Conservation (phyloP, 2,888 invertebrate genomes). For the Mythimna loreyi region DNA sequence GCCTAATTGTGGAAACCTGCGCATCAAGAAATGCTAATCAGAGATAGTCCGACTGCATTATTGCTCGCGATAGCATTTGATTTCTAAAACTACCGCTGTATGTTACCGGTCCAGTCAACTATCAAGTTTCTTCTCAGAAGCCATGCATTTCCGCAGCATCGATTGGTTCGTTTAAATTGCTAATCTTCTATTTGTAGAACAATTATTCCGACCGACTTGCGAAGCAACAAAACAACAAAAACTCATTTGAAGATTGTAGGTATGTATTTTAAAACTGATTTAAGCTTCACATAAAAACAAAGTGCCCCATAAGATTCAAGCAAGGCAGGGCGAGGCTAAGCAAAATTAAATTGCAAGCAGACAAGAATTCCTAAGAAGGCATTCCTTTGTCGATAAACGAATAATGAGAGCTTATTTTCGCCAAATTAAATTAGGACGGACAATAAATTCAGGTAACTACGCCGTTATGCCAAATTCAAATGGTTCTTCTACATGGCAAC, state of each 20-base stretch:
- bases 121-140: slow-evolving; percentile 49
- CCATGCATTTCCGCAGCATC: slow-evolving; percentile 20
- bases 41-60: slow-evolving; percentile 69
- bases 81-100: slow-evolving; percentile 51
- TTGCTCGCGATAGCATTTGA: slow-evolving; percentile 58
- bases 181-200: slow-evolving; percentile 34
- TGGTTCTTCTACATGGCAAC: slow-evolving; percentile 53
- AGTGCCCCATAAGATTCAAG: slow-evolving; percentile 51
- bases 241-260: slow-evolving; percentile 3
- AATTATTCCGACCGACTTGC: slow-evolving; percentile 30
- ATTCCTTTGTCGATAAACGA: slow-evolving; percentile 63
- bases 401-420: slow-evolving; percentile 65
- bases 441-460: slow-evolving; percentile 60
- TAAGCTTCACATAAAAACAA: slow-evolving; percentile 46
- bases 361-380: slow-evolving; percentile 60
- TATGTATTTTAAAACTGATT: slow-evolving; percentile 36
- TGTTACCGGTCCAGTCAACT: slow-evolving; percentile 38
- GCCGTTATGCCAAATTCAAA: slow-evolving; percentile 61
- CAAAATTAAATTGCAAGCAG: slow-evolving; percentile 65
- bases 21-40: slow-evolving; percentile 85
- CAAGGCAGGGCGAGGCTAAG: slow-evolving; percentile 41
- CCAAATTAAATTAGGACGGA: slow-evolving; percentile 62
- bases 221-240: neutral
- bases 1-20: slow-evolving; percentile 85
- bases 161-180: slow-evolving; percentile 40